Evolutionary conservation across 2,113 vertebrate genomes (phyloP).

Genomic region (Corythornis madagascariensis): DNA sequence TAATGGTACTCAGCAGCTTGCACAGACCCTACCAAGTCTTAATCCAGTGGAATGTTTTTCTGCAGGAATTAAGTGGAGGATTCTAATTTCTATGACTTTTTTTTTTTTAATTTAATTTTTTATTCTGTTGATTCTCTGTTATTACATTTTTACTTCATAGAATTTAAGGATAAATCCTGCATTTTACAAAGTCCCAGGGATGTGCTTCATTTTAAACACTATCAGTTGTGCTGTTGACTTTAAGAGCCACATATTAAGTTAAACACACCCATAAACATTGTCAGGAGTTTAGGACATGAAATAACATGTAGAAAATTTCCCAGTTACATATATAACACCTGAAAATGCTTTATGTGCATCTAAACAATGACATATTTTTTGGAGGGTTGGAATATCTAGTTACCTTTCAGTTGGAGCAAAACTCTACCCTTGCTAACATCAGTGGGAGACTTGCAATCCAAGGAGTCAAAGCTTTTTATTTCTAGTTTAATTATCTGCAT

Average conservation of each 20-base stretch:
- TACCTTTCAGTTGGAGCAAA: neutral
- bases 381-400: neutral
- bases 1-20: neutral
- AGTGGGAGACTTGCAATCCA: neutral
- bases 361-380: neutral
- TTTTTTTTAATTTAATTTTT: neutral
- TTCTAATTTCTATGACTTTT: neutral
- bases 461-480: neutral
- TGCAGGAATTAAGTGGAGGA: neutral
- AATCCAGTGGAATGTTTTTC: neutral
- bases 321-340: neutral
- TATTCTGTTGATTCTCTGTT: neutral
- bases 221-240: neutral
- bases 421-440: neutral
- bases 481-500: neutral
- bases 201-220: neutral
- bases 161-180: neutral
- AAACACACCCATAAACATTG: neutral
- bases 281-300: neutral
- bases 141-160: neutral
- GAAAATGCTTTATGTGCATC: neutral
- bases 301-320: neutral
- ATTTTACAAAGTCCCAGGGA: neutral
- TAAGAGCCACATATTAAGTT: neutral
- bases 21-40: neutral